Evolutionary conservation across 2,797 vertebrate species (phyloP), one percentile per base, ranked within the genome.

Genomic region (Garrulus glandarius): DNA sequence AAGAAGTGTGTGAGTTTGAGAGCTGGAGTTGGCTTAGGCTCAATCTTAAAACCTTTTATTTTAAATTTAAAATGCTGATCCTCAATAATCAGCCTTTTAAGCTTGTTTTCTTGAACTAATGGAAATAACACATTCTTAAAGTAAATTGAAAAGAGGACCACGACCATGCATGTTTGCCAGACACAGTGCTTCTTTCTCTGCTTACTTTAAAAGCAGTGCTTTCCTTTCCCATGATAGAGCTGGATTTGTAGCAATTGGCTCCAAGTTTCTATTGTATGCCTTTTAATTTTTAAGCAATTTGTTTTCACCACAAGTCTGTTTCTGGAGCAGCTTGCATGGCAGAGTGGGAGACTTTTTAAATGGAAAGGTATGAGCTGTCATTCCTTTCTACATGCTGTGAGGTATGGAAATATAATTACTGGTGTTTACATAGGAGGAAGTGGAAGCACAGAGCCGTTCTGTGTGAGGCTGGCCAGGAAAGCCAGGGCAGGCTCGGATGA

Each of bases 401-500:
- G 94, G 93, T 93, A 88, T 88, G 95, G 94, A 95, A 95, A 79
- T 86, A 88, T 10, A 92, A 89, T 93, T 93, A 91, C 15, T 88
- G 82, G 34, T 95, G 72, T 96, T 96, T 72, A 81, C 84, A 46
- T 9, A 67, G 70, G 92, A 93, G 84, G 94, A 95, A 94, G 77
- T 79, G 67, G 94, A 84, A 94, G 70, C 80, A 95, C 89, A 95
- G 93, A 89, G 89, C 74, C 0, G 10, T 53, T 93, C 70, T 96
- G 65, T 89, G 92, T 81, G 79, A 86, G 87, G 53, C 82, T 16
- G 2, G 39, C 56, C 5, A 1, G 63, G 81, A 82, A 72, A 71
- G 61, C 47, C 5, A 3, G 77, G 14, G 17, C 75, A 83, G 87
- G 60, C 82, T 64, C 0, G 0, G 30, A 71, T 70, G 67, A 89